Percentiles rank a stretch among this genome's conserved stretches.
phyloP scores from a whole-genome alignment of 2,797 vertebrate species.

The Tinamus major region DNA sequence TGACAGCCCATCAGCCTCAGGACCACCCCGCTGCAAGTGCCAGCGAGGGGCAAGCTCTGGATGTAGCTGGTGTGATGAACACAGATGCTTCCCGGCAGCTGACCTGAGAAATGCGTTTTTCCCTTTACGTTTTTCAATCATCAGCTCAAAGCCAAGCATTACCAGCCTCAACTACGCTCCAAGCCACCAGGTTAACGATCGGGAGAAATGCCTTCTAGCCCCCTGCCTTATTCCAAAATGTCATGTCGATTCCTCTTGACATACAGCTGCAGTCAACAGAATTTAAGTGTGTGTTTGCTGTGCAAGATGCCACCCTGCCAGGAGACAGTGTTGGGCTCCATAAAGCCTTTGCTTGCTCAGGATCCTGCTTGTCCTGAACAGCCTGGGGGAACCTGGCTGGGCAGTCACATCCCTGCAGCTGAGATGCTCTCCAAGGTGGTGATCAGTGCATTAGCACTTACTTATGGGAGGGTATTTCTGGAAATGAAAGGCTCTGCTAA shows the following conservation, averaged over 20 bases:
- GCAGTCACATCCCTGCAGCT: neutral
- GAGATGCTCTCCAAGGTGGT: neutral
- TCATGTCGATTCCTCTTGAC: neutral
- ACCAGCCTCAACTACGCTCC: neutral
- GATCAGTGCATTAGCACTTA: rapidly evolving
- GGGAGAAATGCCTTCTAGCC: neutral
- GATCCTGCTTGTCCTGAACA: neutral
- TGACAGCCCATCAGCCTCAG: neutral
- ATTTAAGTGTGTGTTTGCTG: neutral
- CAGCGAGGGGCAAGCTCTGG: neutral
- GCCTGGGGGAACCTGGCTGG: neutral
- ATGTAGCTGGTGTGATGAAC: neutral
- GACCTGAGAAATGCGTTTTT: neutral
- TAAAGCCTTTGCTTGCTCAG: neutral
- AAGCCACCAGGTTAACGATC: neutral
- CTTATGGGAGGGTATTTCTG: neutral
- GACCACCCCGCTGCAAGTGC: neutral
- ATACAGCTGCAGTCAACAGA: neutral
- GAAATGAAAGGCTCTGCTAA: neutral
- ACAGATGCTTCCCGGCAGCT: neutral
- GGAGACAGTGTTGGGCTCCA: neutral
- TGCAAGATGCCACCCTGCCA: neutral
- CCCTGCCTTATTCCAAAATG: neutral
- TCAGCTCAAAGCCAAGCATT: rapidly evolving
- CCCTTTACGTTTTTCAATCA: neutral